A percentile compares a stretch with the other conserved stretches of the same genome.
These are phyloP conservation scores for Pteropus rufus DNA, from an alignment of 2,797 vertebrate genomes.

Conservation along the genomic window DNA sequence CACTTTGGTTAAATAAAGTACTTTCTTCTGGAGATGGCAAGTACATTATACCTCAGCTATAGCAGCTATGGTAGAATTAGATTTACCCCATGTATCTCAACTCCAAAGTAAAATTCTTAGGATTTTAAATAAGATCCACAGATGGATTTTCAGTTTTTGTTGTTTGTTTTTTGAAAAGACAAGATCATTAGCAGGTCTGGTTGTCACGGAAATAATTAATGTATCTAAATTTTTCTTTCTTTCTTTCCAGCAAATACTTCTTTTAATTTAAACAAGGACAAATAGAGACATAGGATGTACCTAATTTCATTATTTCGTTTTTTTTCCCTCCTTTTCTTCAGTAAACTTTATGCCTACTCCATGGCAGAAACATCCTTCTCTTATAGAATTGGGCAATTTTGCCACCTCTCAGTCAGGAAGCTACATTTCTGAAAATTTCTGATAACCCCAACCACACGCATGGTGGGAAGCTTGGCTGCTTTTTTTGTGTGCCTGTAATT, in stretches of 20 bases:
- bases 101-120: not conserved
- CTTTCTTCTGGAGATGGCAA: not conserved
- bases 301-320: not conserved
- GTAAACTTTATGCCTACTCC: not conserved
- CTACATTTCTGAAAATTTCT: not conserved
- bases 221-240: not conserved
- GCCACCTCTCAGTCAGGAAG: not conserved
- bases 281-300: not conserved
- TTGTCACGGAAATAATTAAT: not conserved
- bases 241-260: not conserved
- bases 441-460: not conserved
- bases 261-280: conserved; percentile 24
- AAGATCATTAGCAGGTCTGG: not conserved
- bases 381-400: not conserved
- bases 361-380: not conserved
- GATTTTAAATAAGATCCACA: not conserved
- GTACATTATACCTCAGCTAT: not conserved
- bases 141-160: not conserved
- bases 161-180: not conserved
- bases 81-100: not conserved
- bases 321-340: not conserved
- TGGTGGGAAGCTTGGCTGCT: not conserved
- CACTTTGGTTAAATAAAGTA: conserved; percentile 25
- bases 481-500: not conserved
- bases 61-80: not conserved